Evolutionary conservation across 2,113 vertebrate genomes (phyloP).

Genomic region (Anolis carolinensis): DNA sequence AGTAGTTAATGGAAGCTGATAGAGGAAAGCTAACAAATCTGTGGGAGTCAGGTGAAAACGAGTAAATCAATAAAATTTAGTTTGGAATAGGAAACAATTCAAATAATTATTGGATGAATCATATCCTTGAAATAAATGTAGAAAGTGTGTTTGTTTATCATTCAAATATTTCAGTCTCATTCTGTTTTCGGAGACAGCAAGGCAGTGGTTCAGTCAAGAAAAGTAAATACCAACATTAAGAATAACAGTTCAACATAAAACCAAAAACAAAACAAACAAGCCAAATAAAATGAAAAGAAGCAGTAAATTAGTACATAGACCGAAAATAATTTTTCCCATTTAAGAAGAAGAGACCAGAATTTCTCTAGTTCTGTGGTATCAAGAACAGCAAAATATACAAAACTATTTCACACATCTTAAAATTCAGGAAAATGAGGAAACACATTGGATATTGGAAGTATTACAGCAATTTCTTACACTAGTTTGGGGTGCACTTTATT

Average conservation of each 20-base stretch:
- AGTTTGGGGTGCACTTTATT: no score
- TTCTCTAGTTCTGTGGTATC: neutral
- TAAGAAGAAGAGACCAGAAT: neutral
- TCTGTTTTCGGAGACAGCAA: no score
- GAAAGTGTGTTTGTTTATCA: neutral
- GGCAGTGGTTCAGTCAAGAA: no score
- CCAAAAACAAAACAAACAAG: no score
- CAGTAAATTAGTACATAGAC: neutral
- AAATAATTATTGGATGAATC: neutral
- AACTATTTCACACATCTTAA: neutral
- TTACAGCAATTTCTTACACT: no score
- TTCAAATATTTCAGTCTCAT: neutral
- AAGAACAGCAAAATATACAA: neutral
- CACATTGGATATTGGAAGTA: neutral
- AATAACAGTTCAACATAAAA: no score
- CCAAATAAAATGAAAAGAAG: no score
- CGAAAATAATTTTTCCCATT: neutral
- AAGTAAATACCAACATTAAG: no score
- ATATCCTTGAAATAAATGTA: neutral
- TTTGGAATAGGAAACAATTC: neutral
- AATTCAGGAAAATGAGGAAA: neutral
- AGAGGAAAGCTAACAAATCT: neutral
- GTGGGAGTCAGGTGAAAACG: no score
- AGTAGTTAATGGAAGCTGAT: neutral
- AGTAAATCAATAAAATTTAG: neutral